A percentile compares a stretch with the other conserved stretches of the same genome.
These are phyloP conservation scores for zebrafish (Danio rerio) DNA, from an alignment of 2,113 vertebrate species.

Conservation along the genomic window GRCz12tu NC_133181.1:48434501-48435000, in stretches of 20 bases:
- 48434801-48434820: conserved; percentile 53
- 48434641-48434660: conserved; percentile 75
- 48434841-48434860: conserved; percentile 26
- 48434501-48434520: conserved; percentile 59
- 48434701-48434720: conserved; percentile 70
- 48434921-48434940: too few species aligned
- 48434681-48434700: conserved; percentile 77
- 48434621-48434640: conserved; percentile 73
- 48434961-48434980: too few species aligned
- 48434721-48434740: conserved; percentile 67
- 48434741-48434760: conserved; percentile 68
- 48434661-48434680: conserved; percentile 80
- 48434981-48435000: too few species aligned
- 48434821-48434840: conserved; percentile 43
- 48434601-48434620: conserved; percentile 80
- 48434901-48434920: not conserved
- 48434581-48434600: conserved; percentile 82
- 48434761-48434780: conserved; percentile 61
- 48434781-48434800: conserved; percentile 53
- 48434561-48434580: conserved; percentile 77
- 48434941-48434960: too few species aligned
- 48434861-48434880: not conserved
- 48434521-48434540: conserved; percentile 60
- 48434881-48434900: not conserved
- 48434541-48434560: conserved; percentile 78